phyloP scores from a whole-genome alignment of 2,113 vertebrate species.

The Stegostoma tigrinum region DNA sequence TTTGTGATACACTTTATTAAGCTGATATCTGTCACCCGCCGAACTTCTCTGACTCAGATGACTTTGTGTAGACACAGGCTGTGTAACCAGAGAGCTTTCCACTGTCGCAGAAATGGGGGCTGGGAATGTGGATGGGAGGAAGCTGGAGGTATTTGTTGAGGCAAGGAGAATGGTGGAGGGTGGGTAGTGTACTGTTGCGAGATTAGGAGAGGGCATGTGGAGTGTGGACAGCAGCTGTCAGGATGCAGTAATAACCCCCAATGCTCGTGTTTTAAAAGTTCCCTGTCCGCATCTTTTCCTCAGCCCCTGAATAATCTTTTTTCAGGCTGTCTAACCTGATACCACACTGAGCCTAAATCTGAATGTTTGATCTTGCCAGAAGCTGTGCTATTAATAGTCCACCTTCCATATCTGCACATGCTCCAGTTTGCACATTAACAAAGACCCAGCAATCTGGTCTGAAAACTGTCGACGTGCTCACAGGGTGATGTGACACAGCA shows the following conservation, averaged over 20 bases:
- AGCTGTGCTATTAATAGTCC: slow-evolving; percentile 21
- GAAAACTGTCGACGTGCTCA: not conserved
- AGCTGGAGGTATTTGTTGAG: too few relatives aligned
- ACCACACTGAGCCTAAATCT: not conserved
- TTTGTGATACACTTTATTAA: not conserved
- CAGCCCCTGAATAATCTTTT: not conserved
- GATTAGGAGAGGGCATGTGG: too few relatives aligned
- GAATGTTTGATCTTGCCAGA: not conserved
- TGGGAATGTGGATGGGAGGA: too few relatives aligned
- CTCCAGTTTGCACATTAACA: not conserved
- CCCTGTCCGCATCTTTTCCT: not conserved
- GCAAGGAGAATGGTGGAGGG: too few relatives aligned
- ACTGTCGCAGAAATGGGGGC: too few relatives aligned
- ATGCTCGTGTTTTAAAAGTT: not conserved
- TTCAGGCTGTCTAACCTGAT: not conserved
- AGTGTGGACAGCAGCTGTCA: not conserved
- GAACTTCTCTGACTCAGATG: not conserved
- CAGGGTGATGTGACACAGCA: not conserved
- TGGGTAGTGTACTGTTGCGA: too few relatives aligned
- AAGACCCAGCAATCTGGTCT: not conserved
- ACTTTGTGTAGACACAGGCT: not conserved
- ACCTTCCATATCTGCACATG: not conserved
- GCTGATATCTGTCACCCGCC: not conserved
- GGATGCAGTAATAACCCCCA: too few relatives aligned
- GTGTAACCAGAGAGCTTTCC: not conserved